Conservation (phyloP, 2,888 invertebrate species). For the Eurytoma californica region DNA sequence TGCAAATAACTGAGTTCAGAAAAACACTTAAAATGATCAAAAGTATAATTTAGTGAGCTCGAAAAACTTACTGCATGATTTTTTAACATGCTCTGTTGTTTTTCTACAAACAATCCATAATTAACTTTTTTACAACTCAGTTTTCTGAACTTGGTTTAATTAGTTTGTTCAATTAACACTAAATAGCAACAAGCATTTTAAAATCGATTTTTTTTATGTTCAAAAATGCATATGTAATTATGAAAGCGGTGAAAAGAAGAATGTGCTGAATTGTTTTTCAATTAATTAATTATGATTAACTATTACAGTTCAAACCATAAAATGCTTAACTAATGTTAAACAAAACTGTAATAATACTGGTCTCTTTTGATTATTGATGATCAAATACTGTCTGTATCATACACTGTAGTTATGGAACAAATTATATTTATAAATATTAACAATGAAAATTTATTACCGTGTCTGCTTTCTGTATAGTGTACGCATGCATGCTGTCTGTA, state of each 20-base stretch:
- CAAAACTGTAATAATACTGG: conserved; percentile 53
- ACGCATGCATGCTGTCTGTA: conserved; percentile 8
- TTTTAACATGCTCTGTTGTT: not conserved
- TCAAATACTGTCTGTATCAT: conserved; percentile 67
- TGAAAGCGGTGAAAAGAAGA: conserved; percentile 23
- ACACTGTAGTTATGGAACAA: conserved; percentile 68
- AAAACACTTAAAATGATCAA: not conserved
- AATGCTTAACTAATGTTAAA: conserved; percentile 27
- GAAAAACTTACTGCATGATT: no score
- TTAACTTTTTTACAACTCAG: not conserved
- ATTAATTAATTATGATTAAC: conserved; percentile 23
- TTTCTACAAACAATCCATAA: not conserved
- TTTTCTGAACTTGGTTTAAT: conserved; percentile 9
- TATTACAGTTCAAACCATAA: conserved; percentile 30
- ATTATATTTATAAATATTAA: conserved; percentile 71
- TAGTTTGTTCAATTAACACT: conserved; percentile 25
- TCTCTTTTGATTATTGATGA: conserved; percentile 59
- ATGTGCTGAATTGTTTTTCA: conserved; percentile 35
- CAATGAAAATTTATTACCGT: conserved; percentile 55
- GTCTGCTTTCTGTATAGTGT: conserved; percentile 19
- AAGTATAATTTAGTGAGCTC: no score
- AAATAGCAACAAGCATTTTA: not conserved
- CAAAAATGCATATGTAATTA: not conserved
- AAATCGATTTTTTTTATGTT: conserved; percentile 21
- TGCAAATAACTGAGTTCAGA: conserved; percentile 52